phyloP scores from a whole-genome alignment of 2,888 invertebrate species.

The Drosophila picticornis region DNA sequence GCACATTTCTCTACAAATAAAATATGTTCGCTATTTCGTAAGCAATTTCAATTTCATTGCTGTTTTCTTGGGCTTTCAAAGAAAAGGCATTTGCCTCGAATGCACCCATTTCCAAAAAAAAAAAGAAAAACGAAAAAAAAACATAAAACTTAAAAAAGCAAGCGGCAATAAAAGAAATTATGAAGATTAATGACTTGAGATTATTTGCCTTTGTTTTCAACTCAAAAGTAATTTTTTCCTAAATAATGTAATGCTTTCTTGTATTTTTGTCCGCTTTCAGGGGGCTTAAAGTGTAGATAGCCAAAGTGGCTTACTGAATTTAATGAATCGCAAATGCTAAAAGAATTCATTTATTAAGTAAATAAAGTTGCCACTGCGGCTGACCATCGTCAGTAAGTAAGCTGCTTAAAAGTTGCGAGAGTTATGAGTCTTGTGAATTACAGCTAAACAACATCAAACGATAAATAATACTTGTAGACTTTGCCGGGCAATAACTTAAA shows the following conservation, averaged over 20 bases:
- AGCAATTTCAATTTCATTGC: not conserved
- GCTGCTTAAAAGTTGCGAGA: constrained; percentile 45
- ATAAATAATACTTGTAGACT: constrained; percentile 29
- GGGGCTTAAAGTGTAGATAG: constrained; percentile 31
- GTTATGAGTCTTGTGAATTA: constrained; percentile 19
- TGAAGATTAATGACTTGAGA: constrained; percentile 67
- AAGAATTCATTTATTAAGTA: constrained; percentile 53
- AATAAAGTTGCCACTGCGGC: constrained; percentile 36
- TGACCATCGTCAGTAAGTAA: constrained; percentile 35
- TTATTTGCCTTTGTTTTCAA: constrained; percentile 35
- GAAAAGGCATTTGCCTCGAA: not conserved
- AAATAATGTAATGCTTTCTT: constrained; percentile 36
- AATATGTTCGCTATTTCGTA: not conserved
- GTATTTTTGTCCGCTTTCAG: constrained; percentile 15
- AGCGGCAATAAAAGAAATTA: constrained; percentile 68
- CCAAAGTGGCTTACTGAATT: constrained; percentile 36
- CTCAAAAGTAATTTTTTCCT: constrained; percentile 41
- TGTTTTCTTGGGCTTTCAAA: not conserved
- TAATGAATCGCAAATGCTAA: constrained; percentile 39
- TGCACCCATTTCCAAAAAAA: not conserved
- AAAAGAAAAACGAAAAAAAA: constrained; percentile 19
- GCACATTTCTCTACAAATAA: not conserved
- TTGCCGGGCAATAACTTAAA: constrained; percentile 40
- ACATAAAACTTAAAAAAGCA: constrained; percentile 37
- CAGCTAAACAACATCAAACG: constrained; percentile 50